Evolutionary conservation across 1,140 invertebrate species (phyloP).

Genomic region (Penaeus japonicus): DNA sequence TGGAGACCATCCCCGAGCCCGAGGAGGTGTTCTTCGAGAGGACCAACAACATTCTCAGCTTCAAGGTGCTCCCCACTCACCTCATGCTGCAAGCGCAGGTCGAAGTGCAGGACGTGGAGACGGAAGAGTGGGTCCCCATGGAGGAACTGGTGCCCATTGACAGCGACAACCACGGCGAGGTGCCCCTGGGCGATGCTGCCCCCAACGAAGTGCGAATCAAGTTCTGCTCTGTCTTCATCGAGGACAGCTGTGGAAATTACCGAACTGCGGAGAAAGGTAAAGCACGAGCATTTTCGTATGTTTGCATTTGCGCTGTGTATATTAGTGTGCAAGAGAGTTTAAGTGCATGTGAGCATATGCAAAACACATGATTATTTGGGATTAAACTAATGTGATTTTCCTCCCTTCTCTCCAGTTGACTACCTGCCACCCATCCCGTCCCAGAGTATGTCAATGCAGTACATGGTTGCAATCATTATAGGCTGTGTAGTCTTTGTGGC

Average conservation of each 20-base stretch:
- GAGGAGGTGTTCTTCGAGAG: constrained; percentile 83
- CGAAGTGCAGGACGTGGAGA: constrained; percentile 46
- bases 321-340: neutral
- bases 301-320: neutral
- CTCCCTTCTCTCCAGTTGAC: constrained; percentile 72
- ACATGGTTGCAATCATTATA: constrained; percentile 81
- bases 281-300: neutral
- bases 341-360: too few species aligned
- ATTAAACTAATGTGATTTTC: constrained; percentile 72
- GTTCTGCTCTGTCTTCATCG: constrained; percentile 78
- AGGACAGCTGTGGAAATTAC: constrained; percentile 83
- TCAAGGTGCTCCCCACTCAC: constrained; percentile 72
- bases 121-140: constrained; percentile 54
- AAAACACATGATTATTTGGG: too few species aligned
- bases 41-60: constrained; percentile 75
- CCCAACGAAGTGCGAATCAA: constrained; percentile 69
- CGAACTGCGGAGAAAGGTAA: constrained; percentile 71
- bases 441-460: constrained; percentile 77
- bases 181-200: constrained; percentile 65
- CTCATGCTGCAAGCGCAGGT: constrained; percentile 73
- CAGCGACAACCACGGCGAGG: constrained; percentile 65
- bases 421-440: constrained; percentile 80
- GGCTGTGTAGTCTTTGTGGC: constrained; percentile 81
- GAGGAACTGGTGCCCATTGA: constrained; percentile 16
- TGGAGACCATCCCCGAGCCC: constrained; percentile 76